Base-by-base conservation (phyloP, 2,797 vertebrate species). In the Labeo calbasu region DNA sequence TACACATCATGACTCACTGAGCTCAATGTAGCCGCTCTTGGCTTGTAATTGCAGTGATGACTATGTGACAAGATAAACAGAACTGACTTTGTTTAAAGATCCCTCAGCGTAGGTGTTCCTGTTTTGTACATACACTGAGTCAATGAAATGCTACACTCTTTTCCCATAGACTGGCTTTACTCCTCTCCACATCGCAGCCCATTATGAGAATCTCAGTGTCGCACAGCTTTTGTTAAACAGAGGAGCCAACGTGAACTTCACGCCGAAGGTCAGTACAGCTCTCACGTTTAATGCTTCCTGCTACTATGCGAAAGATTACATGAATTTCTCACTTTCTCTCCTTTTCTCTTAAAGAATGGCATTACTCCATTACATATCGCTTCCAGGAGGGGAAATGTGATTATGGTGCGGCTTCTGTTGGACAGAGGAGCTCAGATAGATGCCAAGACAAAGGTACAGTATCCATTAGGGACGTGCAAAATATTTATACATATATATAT, bases 311-410 rank as follows among this genome's bases (percentile, higher is more conserved):
- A 55, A 65, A 19, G 40, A 70, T 83, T 48, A 23, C 55, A 66
- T 53, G 1, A 61, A 43, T 8, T 36, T 82, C 63, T 10, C 10
- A 53, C 36, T 53, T 61, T 63, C 32, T 48, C 17, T 69, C n/a
- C 65, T 36, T 77, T 51, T 78, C 25, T 48, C 76, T 46, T 66
- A 50, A 89, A 99, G 98, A 99, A 99, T 0, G 98, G 98, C 89
- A 99, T 99, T 92, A 99, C 98, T 0, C 97, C 98, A 0, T 88
- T 99, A 89, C 98, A 99, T 90, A 99, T 99, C n/a, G 98, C 98
- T 77, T 95, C 98, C 88, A 96, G 98, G 82, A 95, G 98, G 59
- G 98, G 98, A 46, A 99, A 99, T 50, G 95, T 97, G 87, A 98
- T 98, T 93, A 99, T 99, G 97, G 98, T 99, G 51, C 94, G 97